phyloP scores from a whole-genome alignment of 2,113 vertebrate species.

The Zosterops japonicus region DNA sequence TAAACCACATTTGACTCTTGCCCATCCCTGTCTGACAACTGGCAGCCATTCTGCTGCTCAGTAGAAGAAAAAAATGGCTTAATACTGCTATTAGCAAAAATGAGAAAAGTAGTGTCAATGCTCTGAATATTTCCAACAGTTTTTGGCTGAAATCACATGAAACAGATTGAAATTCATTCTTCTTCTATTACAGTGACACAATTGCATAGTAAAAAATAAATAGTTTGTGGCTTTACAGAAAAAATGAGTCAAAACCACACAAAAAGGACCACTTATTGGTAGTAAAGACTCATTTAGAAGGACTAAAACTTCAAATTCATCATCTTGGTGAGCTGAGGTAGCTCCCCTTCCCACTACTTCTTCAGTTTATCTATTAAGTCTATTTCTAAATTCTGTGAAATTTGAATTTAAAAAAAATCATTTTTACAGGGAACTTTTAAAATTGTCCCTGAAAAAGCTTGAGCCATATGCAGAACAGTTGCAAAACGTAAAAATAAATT shows the following conservation, averaged over 20 bases:
- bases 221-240: neutral
- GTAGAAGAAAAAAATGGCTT: neutral
- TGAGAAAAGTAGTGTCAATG: neutral
- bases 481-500: neutral
- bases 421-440: neutral
- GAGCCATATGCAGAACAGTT: neutral
- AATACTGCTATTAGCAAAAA: neutral
- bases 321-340: neutral
- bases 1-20: neutral
- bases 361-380: neutral
- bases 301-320: neutral
- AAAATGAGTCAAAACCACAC: slow-evolving; percentile 33
- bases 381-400: slow-evolving; percentile 7
- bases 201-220: neutral
- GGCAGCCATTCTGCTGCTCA: neutral
- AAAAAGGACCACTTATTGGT: neutral
- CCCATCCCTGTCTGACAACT: neutral
- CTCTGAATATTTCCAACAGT: neutral
- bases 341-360: neutral
- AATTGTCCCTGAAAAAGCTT: neutral
- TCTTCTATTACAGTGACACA: neutral
- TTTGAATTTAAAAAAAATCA: neutral
- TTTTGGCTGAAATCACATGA: neutral
- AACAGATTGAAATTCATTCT: neutral
- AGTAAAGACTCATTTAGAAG: neutral